Base-by-base conservation (phyloP, 2,113 vertebrate genomes). In the Microtus oregoni region DNA sequence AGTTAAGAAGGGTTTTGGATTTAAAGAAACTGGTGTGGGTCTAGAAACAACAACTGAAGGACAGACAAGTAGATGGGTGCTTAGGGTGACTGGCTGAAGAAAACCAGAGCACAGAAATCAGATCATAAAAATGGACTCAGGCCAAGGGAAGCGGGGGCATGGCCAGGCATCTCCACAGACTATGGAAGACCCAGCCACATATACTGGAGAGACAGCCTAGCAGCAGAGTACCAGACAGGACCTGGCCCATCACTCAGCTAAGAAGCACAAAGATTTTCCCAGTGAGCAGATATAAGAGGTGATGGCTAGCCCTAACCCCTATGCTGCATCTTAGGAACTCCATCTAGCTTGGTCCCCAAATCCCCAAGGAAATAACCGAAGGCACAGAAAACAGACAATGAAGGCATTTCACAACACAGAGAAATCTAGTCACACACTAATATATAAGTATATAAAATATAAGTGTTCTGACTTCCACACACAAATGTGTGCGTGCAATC, bases 31-130 rank as follows among this genome's bases (percentile, higher is more conserved):
- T 30, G 19, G 5, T 55, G 11, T 79, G 7, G 9, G 24, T 78
- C 12, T 30, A 68, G 20, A 61, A 93, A 41, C 44, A 82, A 24
- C 30, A 38, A 35, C 2, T 9, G 9, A 47, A 94, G 82, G 44
- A n/a, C 9, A 55, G 6, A 41, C 1, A n/a, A 32, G 22, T 0
- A 83, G 30, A 17, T 58, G 9, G 6, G 4, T 30, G 32, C 32
- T 88, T 75, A 87, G 50, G 32, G 19, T 50, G 52, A 44, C n/a
- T 61, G 32, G 68, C 13, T 68, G 63, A 82, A 28, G 20, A 44
- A 72, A 65, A 47, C 11, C 30, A 79, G 44, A 13, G 20, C 32
- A 9, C 32, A 88, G 76, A 70, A 73, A 58, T 35, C 14, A 70
- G 38, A 35, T 13, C 28, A 5, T 7, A 55, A 2, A 13, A 28